These are phyloP conservation scores for Xiphydria camelus DNA, from an alignment of 2,888 invertebrate genomes.

Conservation along the genomic window DNA sequence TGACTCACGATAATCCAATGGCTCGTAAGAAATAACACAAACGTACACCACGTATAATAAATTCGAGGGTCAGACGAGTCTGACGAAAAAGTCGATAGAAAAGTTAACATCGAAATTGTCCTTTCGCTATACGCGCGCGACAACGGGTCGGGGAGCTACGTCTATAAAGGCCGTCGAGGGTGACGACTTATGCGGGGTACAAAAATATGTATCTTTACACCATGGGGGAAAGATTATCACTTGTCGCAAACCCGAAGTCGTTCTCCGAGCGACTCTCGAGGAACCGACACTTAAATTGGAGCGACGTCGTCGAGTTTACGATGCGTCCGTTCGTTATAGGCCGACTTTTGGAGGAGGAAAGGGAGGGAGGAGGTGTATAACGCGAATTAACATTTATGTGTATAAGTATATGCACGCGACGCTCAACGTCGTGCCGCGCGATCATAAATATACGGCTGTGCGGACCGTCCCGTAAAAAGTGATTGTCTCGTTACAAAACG, in stretches of 20 bases:
- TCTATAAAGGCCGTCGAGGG: too few relatives aligned
- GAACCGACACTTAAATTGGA: too few relatives aligned
- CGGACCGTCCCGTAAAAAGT: slow-evolving; percentile 15
- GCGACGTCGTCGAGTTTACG: too few relatives aligned
- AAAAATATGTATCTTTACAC: slow-evolving; percentile 46
- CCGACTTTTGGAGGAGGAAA: background rate
- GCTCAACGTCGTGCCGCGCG: background rate
- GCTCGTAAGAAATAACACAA: background rate
- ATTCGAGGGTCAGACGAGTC: background rate
- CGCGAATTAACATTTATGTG: background rate
- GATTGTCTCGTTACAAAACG: slow-evolving; percentile 51
- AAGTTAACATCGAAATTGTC: too few relatives aligned
- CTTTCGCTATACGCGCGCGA: background rate
- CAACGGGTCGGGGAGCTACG: too few relatives aligned
- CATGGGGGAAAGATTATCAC: slow-evolving; percentile 1
- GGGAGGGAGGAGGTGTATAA: background rate
- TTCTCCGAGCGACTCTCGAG: too few relatives aligned
- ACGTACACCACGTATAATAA: background rate
- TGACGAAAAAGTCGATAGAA: too few relatives aligned
- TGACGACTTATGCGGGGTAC: slow-evolving; percentile 23
- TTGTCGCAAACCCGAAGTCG: too few relatives aligned
- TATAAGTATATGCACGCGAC: slow-evolving; percentile 1
- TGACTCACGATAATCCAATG: too few relatives aligned
- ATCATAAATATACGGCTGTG: background rate
- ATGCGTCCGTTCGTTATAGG: background rate